Percentiles rank a stretch among this genome's conserved stretches.
phyloP scores from a whole-genome alignment of 2,888 invertebrate species.

The Troides helena region DNA sequence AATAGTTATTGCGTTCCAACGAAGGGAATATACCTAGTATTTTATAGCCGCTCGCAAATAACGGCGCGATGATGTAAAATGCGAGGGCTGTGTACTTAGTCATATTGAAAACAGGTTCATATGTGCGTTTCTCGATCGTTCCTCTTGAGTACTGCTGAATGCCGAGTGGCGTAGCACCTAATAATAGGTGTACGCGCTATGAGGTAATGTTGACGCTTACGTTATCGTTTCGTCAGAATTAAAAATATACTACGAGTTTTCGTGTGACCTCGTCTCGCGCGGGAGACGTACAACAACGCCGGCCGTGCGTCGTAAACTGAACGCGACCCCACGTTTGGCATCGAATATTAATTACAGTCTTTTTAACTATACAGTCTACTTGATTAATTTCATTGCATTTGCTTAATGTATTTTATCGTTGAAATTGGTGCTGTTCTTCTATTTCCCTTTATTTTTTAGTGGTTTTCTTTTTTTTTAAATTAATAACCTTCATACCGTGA shows the following conservation, averaged over 20 bases:
- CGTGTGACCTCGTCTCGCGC: conserved; percentile 62
- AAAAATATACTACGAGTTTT: conserved; percentile 67
- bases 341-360: conserved; percentile 11
- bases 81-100: conserved; percentile 50
- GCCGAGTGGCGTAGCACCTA: conserved; percentile 65
- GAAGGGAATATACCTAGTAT: conserved; percentile 79
- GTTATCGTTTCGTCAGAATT: conserved; percentile 66
- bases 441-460: not conserved
- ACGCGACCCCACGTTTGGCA: conserved; percentile 26
- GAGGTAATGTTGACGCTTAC: conserved; percentile 73
- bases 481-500: too few species aligned
- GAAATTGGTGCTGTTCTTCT: not conserved
- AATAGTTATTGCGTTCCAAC: conserved; percentile 72
- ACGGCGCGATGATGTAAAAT: conserved; percentile 53
- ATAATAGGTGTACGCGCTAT: conserved; percentile 71
- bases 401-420: conserved; percentile 15
- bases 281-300: conserved; percentile 46
- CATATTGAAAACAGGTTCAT: conserved; percentile 49
- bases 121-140: conserved; percentile 61
- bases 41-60: conserved; percentile 62
- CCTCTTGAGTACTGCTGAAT: conserved; percentile 61
- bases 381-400: conserved; percentile 3
- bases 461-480: not conserved
- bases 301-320: conserved; percentile 48
- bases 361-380: conserved; percentile 13